These are phyloP conservation scores for Octopus bimaculoides DNA, from an alignment of 1,140 invertebrate genomes.

Conservation along the genomic window DNA sequence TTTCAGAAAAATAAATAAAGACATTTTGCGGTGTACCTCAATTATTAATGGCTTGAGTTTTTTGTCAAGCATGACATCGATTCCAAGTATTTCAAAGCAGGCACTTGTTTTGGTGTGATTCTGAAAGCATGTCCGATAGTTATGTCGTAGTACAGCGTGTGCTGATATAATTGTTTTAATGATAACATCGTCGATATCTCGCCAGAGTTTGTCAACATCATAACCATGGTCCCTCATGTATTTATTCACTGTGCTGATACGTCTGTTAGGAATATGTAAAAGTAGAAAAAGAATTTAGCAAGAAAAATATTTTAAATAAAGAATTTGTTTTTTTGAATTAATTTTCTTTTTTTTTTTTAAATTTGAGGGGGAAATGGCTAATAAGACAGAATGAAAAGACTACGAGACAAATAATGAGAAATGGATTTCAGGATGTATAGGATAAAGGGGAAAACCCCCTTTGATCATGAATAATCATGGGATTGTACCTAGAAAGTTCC, in stretches of 20 bases:
- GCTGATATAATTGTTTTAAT: constrained; percentile 86
- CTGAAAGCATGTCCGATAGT: constrained; percentile 83
- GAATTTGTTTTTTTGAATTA: no score
- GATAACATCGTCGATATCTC: constrained; percentile 83
- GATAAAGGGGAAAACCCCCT: no score
- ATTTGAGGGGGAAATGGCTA: no score
- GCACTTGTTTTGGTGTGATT: constrained; percentile 78
- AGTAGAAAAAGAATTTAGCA: no score
- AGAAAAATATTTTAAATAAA: no score
- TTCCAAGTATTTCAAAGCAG: constrained; percentile 86
- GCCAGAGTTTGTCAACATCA: constrained; percentile 72
- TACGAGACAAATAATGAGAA: no score
- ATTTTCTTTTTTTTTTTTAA: no score
- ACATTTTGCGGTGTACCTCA: constrained; percentile 65
- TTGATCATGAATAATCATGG: no score
- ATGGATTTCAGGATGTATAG: no score
- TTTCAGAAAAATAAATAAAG: not conserved
- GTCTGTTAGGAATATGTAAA: constrained; percentile 57
- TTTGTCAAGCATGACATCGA: constrained; percentile 82
- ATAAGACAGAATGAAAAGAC: no score
- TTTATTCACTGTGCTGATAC: constrained; percentile 77
- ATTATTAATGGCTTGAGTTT: constrained; percentile 81
- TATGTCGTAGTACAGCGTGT: constrained; percentile 80
- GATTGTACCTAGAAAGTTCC: no score
- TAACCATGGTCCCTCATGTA: constrained; percentile 70